Conservation (phyloP, 2,797 vertebrate genomes). For the Nyctalus aviator region DNA sequence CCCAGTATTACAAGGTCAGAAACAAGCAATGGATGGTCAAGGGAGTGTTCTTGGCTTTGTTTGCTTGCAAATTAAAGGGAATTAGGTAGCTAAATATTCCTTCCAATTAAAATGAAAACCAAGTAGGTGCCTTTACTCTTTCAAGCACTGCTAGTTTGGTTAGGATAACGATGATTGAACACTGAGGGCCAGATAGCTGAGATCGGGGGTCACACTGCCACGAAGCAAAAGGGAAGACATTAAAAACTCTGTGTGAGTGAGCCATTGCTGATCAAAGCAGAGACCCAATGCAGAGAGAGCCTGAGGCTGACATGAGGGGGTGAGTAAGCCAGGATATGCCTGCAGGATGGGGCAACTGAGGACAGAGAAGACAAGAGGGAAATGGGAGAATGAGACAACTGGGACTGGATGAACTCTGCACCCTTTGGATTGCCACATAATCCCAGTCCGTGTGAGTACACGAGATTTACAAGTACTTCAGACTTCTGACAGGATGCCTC, state of each 20-base stretch:
- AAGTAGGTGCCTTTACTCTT: background rate
- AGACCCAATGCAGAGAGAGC: background rate
- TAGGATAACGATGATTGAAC: background rate
- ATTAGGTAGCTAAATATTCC: background rate
- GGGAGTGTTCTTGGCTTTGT: background rate
- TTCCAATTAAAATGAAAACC: background rate
- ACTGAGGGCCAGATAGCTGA: background rate
- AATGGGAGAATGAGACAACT: background rate
- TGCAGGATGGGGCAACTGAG: background rate
- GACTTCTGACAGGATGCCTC: background rate
- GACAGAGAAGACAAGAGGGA: background rate
- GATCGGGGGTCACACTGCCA: constrained; percentile 16
- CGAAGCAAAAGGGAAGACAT: background rate
- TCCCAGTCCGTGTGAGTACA: background rate
- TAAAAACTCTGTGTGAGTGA: background rate
- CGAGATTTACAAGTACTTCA: background rate
- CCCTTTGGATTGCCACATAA: no score
- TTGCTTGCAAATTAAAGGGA: background rate
- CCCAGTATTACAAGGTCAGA: background rate
- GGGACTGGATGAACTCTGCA: background rate
- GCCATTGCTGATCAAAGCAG: background rate
- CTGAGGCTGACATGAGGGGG: background rate
- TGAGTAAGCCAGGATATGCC: background rate
- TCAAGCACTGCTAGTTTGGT: background rate
- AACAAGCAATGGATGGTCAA: background rate